Conservation (phyloP, 2,888 invertebrate species). For the Eucriotettix oculatus region DNA sequence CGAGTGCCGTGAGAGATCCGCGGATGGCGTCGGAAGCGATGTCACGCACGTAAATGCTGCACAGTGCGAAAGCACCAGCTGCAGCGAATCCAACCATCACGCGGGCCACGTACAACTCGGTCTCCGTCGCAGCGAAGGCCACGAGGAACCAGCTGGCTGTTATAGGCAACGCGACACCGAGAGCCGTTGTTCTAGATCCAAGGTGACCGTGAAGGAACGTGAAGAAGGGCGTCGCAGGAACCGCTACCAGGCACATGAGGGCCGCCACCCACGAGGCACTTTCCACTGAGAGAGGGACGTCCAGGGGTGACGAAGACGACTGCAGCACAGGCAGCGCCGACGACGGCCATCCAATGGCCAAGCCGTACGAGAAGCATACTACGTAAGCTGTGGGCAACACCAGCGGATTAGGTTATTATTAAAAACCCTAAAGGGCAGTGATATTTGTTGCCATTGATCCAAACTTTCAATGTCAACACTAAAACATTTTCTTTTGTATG, state of each 20-base stretch:
- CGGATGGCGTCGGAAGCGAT: not conserved
- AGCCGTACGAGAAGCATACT: constrained; percentile 18
- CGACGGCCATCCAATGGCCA: constrained; percentile 38
- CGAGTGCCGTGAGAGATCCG: not conserved
- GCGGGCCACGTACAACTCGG: not conserved
- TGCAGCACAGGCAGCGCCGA: constrained; percentile 37
- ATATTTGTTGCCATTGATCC: too few relatives aligned
- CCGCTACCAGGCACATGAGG: not conserved
- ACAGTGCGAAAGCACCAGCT: not conserved
- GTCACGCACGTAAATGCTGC: not conserved
- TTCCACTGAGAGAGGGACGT: constrained; percentile 27
- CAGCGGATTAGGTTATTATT: not conserved
- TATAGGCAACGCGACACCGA: not conserved
- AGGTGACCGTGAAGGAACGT: constrained; percentile 2
- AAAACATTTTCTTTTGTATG: too few relatives aligned
- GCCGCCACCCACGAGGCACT: constrained; percentile 38
- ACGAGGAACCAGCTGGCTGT: not conserved
- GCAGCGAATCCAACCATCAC: not conserved
- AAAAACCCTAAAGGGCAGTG: too few relatives aligned
- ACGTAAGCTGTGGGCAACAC: not conserved
- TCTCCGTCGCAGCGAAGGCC: not conserved
- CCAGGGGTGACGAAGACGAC: constrained; percentile 28
- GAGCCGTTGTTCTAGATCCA: not conserved
- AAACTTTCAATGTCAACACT: too few relatives aligned
- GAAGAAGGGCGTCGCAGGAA: constrained; percentile 7